Conservation (phyloP, 2,797 vertebrate genomes). For the Coendou prehensilis region DNA sequence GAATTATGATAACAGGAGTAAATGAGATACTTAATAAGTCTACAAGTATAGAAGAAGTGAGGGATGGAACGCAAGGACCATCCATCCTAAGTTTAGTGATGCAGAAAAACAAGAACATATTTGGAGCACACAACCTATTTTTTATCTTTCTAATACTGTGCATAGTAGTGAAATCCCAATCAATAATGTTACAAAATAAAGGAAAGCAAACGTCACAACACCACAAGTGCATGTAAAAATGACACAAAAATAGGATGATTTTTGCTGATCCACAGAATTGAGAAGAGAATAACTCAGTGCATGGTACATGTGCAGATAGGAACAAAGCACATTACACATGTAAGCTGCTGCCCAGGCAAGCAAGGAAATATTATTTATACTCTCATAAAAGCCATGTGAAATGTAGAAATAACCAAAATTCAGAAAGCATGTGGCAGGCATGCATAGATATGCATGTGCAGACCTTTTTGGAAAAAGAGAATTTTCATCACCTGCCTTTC, state of each 20-base stretch:
- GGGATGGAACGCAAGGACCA: not conserved
- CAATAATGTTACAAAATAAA: not conserved
- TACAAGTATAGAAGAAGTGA: not conserved
- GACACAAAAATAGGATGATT: not conserved
- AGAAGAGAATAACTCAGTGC: constrained; percentile 12
- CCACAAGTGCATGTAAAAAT: not conserved
- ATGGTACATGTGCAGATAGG: not conserved
- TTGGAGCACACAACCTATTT: not conserved
- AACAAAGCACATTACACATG: constrained; percentile 5
- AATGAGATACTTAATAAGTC: not conserved
- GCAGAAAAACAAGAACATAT: not conserved
- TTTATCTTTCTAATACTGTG: constrained; percentile 34
- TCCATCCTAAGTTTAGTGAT: not conserved
- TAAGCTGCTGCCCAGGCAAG: not conserved
- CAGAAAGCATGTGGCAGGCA: not conserved
- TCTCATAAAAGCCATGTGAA: not conserved
- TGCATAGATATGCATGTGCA: not conserved
- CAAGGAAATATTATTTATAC: not conserved
- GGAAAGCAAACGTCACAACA: not conserved
- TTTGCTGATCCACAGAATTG: not conserved
- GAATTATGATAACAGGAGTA: not conserved
- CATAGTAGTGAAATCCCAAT: not conserved
- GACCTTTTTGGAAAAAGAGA: not conserved
- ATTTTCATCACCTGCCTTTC: not conserved
- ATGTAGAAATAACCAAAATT: not conserved